Evolutionary conservation across 2,888 invertebrate species (phyloP).

Genomic region (Volucella zonaria): DNA sequence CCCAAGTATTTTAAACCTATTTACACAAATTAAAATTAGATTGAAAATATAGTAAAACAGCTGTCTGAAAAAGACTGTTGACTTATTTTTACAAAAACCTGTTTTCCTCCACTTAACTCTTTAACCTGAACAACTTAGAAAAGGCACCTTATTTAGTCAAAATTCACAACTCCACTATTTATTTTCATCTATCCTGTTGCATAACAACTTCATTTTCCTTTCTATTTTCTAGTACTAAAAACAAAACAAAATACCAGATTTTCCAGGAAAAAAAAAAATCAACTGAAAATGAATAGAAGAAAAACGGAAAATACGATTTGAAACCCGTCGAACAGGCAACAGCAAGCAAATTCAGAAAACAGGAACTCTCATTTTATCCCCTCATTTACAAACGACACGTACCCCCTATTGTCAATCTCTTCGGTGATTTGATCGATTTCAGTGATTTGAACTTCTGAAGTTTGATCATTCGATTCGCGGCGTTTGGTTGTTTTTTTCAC

Average conservation of each 20-base stretch:
- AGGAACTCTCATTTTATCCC: constrained; percentile 41
- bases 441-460: constrained; percentile 91
- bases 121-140: constrained; percentile 2
- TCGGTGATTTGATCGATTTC: constrained; percentile 89
- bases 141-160: constrained; percentile 22
- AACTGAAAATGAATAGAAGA: constrained; percentile 18
- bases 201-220: constrained; percentile 52
- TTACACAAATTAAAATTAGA: no score
- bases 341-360: constrained; percentile 31
- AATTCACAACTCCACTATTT: constrained; percentile 33
- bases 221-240: constrained; percentile 19
- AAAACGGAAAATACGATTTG: constrained; percentile 50
- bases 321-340: constrained; percentile 14
- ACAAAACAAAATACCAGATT: constrained; percentile 17
- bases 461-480: constrained; percentile 90
- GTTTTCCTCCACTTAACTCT: background rate
- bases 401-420: constrained; percentile 88
- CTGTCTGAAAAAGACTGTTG: no score
- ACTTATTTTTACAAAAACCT: background rate
- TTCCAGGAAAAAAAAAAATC: constrained; percentile 28
- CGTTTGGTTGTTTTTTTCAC: constrained; percentile 94
- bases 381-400: constrained; percentile 86
- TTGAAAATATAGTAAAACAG: no score
- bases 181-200: constrained; percentile 27
- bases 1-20: no score